Percentiles rank a stretch among this genome's conserved stretches.
These are phyloP conservation scores for Phymorhynchus buccinoides DNA, from an alignment of 1,140 invertebrate genomes.

Conservation along the genomic window DNA sequence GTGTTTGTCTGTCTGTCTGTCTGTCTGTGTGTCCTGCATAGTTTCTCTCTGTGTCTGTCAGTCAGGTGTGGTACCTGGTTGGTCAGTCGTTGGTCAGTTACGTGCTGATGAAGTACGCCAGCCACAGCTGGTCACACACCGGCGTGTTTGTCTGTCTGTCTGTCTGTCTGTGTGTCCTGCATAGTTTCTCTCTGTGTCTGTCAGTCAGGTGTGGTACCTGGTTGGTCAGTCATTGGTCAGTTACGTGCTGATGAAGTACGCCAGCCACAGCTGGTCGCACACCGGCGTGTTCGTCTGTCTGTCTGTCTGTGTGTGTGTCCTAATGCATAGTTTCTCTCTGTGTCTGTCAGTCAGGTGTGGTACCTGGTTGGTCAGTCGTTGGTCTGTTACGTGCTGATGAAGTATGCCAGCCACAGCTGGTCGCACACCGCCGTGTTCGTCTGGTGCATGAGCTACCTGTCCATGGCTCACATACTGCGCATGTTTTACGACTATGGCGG, in stretches of 20 bases:
- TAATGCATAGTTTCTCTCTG: too few relatives aligned
- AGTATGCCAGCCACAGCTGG: conserved; percentile 46
- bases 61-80: conserved; percentile 68
- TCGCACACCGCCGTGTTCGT: conserved; percentile 64
- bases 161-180: not conserved
- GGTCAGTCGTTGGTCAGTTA: conserved; percentile 62
- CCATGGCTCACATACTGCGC: conserved; percentile 87
- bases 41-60: too few relatives aligned
- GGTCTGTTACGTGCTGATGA: conserved; percentile 65
- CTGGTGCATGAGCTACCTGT: conserved; percentile 84
- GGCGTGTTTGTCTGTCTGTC: not conserved
- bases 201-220: conserved; percentile 69
- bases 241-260: conserved; percentile 63
- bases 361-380: conserved; percentile 62
- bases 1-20: not conserved
- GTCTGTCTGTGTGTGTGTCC: too few relatives aligned
- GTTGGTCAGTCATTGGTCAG: conserved; percentile 61
- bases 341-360: conserved; percentile 68
- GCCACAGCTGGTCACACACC: conserved; percentile 52
- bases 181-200: too few relatives aligned
- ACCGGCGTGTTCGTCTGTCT: conserved; percentile 61
- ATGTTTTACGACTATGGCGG: conserved; percentile 90
- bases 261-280: conserved; percentile 52
- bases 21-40: too few relatives aligned
- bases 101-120: conserved; percentile 59